Evolutionary conservation across 2,888 invertebrate species (phyloP).

Genomic region (Cancer borealis): DNA sequence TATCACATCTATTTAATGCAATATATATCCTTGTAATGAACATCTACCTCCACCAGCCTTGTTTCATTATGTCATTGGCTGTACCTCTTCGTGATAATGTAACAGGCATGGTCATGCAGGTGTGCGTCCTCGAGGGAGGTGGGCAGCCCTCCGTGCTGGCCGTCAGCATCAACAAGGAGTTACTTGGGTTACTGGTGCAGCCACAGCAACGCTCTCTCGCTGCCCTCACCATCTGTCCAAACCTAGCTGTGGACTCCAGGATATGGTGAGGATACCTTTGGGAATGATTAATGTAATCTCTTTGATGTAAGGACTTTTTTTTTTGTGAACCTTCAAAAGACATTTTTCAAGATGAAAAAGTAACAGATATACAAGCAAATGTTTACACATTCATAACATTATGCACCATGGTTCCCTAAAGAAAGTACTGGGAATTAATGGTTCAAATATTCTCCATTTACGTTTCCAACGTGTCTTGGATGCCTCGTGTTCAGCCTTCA

Average conservation of each 20-base stretch:
- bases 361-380: background rate
- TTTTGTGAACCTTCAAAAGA: background rate
- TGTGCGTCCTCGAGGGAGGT: slow-evolving; percentile 62
- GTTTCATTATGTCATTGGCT: background rate
- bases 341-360: background rate
- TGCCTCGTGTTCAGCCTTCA: background rate
- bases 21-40: background rate
- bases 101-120: slow-evolving; percentile 21
- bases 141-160: slow-evolving; percentile 52
- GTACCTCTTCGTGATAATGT: background rate
- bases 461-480: background rate
- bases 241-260: slow-evolving; percentile 60
- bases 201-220: background rate
- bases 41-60: background rate
- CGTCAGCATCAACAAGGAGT: slow-evolving; percentile 59
- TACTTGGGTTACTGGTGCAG: slow-evolving; percentile 46
- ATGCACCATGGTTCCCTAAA: background rate
- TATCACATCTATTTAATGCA: background rate
- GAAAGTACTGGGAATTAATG: background rate
- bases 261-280: slow-evolving; percentile 49
- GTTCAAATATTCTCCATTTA: background rate
- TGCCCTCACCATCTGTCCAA: slow-evolving; percentile 44
- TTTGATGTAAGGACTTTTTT: background rate
- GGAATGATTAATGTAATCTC: background rate
- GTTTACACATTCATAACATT: background rate